A percentile compares a stretch with the other conserved stretches of the same genome.
Evolutionary conservation across 2,113 vertebrate species (phyloP).

Genomic region (Zosterops pallidus): DNA sequence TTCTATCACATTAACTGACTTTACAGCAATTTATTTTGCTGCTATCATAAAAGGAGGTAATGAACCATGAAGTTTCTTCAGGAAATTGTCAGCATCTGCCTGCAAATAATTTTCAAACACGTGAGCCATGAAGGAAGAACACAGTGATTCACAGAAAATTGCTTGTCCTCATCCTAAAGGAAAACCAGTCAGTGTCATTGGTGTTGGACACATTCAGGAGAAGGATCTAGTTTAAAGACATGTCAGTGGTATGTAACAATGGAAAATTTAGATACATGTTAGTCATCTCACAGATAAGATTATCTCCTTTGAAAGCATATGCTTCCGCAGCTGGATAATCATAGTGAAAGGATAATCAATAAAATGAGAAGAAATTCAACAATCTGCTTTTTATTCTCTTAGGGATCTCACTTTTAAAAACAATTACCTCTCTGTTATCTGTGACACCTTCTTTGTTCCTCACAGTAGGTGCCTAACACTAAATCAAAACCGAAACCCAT

Average conservation of each 20-base stretch:
- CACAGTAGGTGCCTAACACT: conserved; percentile 41
- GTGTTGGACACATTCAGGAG: neutral
- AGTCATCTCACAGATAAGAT: conserved; percentile 19
- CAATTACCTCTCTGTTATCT: conserved; percentile 44
- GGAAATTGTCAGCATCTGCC: conserved; percentile 66
- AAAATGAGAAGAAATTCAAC: conserved; percentile 45
- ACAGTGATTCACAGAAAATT: conserved; percentile 50
- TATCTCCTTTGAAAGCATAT: conserved; percentile 44
- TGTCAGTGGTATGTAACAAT: neutral
- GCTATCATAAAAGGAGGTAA: conserved; percentile 66
- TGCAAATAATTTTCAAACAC: conserved; percentile 53
- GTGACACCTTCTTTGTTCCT: conserved; percentile 34
- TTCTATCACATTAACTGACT: conserved; percentile 65
- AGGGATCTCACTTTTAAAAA: conserved; percentile 40
- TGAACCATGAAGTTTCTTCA: conserved; percentile 70
- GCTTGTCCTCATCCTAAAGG: conserved; percentile 43
- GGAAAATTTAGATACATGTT: conserved; percentile 29
- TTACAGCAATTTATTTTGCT: conserved; percentile 71
- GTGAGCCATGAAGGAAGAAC: conserved; percentile 43
- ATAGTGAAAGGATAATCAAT: conserved; percentile 41
- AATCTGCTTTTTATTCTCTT: conserved; percentile 52
- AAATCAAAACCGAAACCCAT: conserved; percentile 37
- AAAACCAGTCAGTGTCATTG: conserved; percentile 14
- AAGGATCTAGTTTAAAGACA: neutral
- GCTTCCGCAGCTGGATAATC: conserved; percentile 54